A percentile compares a stretch with the other conserved stretches of the same genome.
phyloP scores from a whole-genome alignment of 2,113 vertebrate genomes.

The Brachyhypopomus gauderio region DNA sequence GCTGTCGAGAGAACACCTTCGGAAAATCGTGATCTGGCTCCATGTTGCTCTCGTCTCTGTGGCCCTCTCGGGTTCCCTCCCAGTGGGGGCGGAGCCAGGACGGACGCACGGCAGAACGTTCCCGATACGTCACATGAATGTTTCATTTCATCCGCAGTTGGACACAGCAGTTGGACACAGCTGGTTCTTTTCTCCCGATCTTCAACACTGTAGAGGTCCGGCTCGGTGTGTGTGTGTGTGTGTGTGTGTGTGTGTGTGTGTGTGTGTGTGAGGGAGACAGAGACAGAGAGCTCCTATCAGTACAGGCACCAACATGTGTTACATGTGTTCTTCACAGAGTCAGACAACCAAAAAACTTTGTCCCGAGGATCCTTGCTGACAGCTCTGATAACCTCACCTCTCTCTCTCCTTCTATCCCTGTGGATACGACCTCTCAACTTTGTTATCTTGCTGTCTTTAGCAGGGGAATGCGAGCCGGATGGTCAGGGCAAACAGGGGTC shows the following conservation, averaged over 20 bases:
- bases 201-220: slow-evolving; percentile 11
- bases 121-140: slow-evolving; percentile 30
- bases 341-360: slow-evolving; percentile 36
- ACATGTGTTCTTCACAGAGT: slow-evolving; percentile 44
- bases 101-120: background rate
- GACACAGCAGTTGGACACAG: slow-evolving; percentile 10
- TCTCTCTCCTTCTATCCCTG: slow-evolving; percentile 19
- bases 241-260: slow-evolving; percentile 12
- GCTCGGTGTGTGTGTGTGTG: slow-evolving; percentile 23
- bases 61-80: background rate
- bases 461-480: slow-evolving; percentile 51
- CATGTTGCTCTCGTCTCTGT: no score
- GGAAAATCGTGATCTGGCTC: background rate
- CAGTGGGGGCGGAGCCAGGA: background rate
- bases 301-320: slow-evolving; percentile 39
- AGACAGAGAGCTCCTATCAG: slow-evolving; percentile 10
- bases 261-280: background rate
- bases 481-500: slow-evolving; percentile 43
- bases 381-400: slow-evolving; percentile 46
- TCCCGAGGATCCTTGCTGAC: slow-evolving; percentile 55
- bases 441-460: slow-evolving; percentile 56
- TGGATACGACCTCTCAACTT: slow-evolving; percentile 34
- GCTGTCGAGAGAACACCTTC: background rate
- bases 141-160: slow-evolving; percentile 25
- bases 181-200: slow-evolving; percentile 16